phyloP scores from a whole-genome alignment of 37 sponge, comb jelly and placozoan species.

The Cladorhizidae sp. region DNA sequence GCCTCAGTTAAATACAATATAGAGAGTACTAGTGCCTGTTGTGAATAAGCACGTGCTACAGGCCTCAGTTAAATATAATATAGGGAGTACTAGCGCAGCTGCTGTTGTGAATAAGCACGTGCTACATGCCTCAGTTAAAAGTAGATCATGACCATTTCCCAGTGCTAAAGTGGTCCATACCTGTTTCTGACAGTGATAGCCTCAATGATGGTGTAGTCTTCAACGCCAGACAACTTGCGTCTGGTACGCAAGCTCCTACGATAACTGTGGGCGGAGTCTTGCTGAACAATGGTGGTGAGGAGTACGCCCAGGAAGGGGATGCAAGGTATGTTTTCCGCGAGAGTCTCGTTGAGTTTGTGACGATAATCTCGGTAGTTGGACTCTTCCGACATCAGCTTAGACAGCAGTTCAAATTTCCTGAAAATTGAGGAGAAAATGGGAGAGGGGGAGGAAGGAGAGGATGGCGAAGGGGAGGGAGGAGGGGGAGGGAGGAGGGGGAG shows the following conservation, averaged over 20 bases:
- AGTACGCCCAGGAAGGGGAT: slow-evolving; percentile 75
- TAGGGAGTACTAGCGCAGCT: too few relatives aligned
- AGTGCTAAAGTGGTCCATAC: too few relatives aligned
- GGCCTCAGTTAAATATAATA: too few relatives aligned
- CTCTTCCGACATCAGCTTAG: slow-evolving; percentile 55
- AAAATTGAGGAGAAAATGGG: not conserved
- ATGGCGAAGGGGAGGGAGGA: too few relatives aligned
- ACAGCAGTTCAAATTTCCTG: slow-evolving; percentile 49
- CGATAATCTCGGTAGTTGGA: slow-evolving; percentile 51
- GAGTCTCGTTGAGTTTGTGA: not conserved
- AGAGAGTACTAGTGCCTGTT: too few relatives aligned
- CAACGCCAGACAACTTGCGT: not conserved
- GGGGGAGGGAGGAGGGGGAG: too few relatives aligned
- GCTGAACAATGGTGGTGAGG: slow-evolving; percentile 56
- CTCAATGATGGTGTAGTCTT: slow-evolving; percentile 30
- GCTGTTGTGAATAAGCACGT: too few relatives aligned
- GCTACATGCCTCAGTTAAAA: too few relatives aligned
- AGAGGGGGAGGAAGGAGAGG: too few relatives aligned
- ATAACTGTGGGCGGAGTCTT: not conserved
- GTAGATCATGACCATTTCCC: too few relatives aligned
- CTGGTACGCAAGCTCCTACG: not conserved
- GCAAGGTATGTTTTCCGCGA: slow-evolving; percentile 25
- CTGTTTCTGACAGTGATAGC: slow-evolving; percentile 46
- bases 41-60: too few relatives aligned
- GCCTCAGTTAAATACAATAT: too few relatives aligned